Base-by-base conservation (phyloP, 2,113 vertebrate species). In the Octodon degus region DNA sequence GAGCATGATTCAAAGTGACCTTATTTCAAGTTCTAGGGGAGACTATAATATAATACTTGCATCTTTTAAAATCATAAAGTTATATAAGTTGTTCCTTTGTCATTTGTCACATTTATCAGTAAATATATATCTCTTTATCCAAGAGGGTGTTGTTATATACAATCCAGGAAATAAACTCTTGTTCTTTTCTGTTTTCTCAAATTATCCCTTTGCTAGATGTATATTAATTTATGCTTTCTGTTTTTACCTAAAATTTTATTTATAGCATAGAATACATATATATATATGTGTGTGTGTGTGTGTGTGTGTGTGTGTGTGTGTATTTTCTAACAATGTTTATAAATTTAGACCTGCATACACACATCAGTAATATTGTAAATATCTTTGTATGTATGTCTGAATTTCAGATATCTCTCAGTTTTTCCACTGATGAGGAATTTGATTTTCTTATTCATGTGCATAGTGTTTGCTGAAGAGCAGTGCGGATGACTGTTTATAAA, bases 21-120 rank as follows among this genome's bases (percentile, higher is more conserved):
- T 2, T 63, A 81, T 90, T 87, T 93, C 62, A 87, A 47, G 8
- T 88, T 96, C 47, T 81, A 87, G 13, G 37, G 94, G 17, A 93
- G 27, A 91, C 16, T 17, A 10, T 60, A 47, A 83, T 27, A 47
- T 17, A 60, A 79, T 30, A 89, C 65, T 55, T 81, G 74, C 37
- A 20, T 77, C 47, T 68, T 22, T 94, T 80, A 79, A 90, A 47
- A 86, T 67, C 10, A 63, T 30, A 79, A 0, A 67, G 24, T 76
- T 93, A 86, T n/a, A 37, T 62, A 81, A 70, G 20, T 68, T 90
- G 3, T 87, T 91, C 76, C 16, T 82, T 96, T 96, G 37, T 67
- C 58, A 89, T 74, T 70, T 96, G 86, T 65, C 96, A 87, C 79
- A 90, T 77, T 17, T 89, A 50, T n/a, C 76, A 83, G 68, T 84